Percentiles rank a stretch among this genome's conserved stretches.
Conservation (phyloP, 2,888 invertebrate genomes). For the Pristionchus fissidentatus region DNA sequence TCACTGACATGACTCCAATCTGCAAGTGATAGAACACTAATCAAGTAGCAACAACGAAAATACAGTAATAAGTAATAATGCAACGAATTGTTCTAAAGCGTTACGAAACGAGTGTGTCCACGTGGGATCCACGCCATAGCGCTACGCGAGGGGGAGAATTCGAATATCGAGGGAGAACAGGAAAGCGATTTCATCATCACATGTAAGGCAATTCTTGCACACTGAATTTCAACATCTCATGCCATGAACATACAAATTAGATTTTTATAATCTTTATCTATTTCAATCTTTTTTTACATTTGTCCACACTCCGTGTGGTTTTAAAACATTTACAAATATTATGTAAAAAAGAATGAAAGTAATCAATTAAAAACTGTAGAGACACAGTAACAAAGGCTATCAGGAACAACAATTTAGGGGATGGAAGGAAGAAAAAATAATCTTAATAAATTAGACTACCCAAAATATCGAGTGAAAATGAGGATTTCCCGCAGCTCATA, state of each 20-base stretch:
- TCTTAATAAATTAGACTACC: conserved; percentile 26
- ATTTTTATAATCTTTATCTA: conserved; percentile 16
- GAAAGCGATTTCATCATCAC: conserved; percentile 50
- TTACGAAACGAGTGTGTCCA: not conserved
- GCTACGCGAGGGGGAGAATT: no score
- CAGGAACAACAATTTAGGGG: conserved; percentile 11
- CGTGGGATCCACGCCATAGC: not conserved
- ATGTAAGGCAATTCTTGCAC: conserved; percentile 51
- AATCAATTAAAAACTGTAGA: not conserved
- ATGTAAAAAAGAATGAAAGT: conserved; percentile 80
- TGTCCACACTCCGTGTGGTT: not conserved
- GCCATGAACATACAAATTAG: not conserved
- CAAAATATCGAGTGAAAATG: conserved; percentile 27
- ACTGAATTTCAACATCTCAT: not conserved
- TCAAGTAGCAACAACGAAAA: not conserved
- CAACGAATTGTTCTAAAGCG: not conserved
- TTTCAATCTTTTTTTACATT: conserved; percentile 2
- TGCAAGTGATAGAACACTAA: not conserved
- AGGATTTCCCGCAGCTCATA: not conserved
- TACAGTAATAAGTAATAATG: not conserved
- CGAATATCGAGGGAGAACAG: not conserved
- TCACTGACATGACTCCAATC: conserved; percentile 7
- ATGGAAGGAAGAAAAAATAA: conserved; percentile 16
- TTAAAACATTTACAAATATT: not conserved
- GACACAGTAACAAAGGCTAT: conserved; percentile 38